Conservation (phyloP, 2,113 vertebrate species). For the Amphilophus citrinellus region DNA sequence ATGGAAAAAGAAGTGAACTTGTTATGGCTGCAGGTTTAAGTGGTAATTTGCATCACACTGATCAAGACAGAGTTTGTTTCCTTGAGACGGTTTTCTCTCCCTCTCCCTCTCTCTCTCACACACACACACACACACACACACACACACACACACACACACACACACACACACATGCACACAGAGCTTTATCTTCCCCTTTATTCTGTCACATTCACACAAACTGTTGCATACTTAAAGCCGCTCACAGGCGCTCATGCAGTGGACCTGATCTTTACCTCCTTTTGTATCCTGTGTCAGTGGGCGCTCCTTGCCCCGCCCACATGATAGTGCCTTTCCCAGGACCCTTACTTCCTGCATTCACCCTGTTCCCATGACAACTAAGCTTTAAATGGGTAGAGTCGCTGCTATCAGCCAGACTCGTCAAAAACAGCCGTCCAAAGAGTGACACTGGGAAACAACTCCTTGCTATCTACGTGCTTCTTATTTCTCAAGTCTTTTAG, state of each 20-base stretch:
- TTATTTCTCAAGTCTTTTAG: slow-evolving; percentile 45
- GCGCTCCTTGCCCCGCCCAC: slow-evolving; percentile 76
- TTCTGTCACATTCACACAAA: slow-evolving; percentile 50
- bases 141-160: slow-evolving; percentile 23
- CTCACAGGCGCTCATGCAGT: slow-evolving; percentile 49
- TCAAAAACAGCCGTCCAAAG: slow-evolving; percentile 62
- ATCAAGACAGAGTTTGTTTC: slow-evolving; percentile 32
- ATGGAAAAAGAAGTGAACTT: slow-evolving; percentile 26
- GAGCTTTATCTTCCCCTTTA: slow-evolving; percentile 28
- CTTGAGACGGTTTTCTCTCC: not conserved
- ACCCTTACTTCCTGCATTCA: slow-evolving; percentile 81
- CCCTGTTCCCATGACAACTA: slow-evolving; percentile 78
- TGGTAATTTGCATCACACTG: slow-evolving; percentile 43
- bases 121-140: slow-evolving; percentile 9
- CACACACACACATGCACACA: slow-evolving; percentile 9
- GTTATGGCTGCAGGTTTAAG: slow-evolving; percentile 17
- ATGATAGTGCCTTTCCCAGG: slow-evolving; percentile 80
- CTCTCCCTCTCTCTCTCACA: not conserved
- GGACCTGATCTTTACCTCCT: slow-evolving; percentile 75
- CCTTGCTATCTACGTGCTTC: slow-evolving; percentile 41
- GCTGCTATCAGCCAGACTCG: slow-evolving; percentile 71
- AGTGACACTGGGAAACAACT: slow-evolving; percentile 55
- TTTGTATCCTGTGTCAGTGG: slow-evolving; percentile 75
- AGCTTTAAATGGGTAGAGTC: slow-evolving; percentile 68
- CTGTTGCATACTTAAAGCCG: slow-evolving; percentile 55